A percentile compares a stretch with the other conserved stretches of the same genome.
Conservation (phyloP, 2,797 vertebrate genomes). For the Smutsia gigantea region DNA sequence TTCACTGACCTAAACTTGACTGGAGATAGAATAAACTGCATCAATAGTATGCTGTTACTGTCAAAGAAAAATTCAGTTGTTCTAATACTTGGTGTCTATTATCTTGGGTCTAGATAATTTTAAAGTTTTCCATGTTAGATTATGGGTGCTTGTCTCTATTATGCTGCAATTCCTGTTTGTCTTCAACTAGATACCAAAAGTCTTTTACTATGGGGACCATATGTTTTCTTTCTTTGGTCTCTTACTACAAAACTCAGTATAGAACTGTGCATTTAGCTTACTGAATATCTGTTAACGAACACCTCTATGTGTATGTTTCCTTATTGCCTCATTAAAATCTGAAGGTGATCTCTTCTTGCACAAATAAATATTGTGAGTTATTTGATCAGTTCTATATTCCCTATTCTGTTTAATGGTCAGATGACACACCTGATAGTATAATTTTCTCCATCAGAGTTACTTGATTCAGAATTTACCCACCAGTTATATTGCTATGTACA, state of each 20-base stretch:
- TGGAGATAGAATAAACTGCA: background rate
- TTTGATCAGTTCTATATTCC: background rate
- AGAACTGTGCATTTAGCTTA: background rate
- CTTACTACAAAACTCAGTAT: background rate
- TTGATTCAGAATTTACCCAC: background rate
- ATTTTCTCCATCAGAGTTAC: constrained; percentile 24
- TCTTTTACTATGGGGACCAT: background rate
- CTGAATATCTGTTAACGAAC: constrained; percentile 18
- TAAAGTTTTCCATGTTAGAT: constrained; percentile 7
- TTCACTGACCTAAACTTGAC: background rate
- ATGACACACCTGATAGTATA: background rate
- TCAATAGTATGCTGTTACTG: background rate
- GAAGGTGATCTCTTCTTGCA: background rate
- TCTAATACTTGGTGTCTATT: background rate
- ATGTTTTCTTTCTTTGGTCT: constrained; percentile 12
- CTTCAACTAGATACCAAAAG: background rate
- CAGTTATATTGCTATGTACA: background rate
- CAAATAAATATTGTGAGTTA: background rate
- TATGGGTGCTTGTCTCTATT: background rate
- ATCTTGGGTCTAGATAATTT: background rate
- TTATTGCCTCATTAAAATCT: constrained; percentile 25
- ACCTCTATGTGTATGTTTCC: background rate
- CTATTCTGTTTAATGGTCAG: background rate
- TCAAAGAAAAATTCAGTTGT: background rate
- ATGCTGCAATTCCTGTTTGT: background rate